Conservation (phyloP, 1,140 invertebrate genomes). For the Drosophila tsacasi region DNA sequence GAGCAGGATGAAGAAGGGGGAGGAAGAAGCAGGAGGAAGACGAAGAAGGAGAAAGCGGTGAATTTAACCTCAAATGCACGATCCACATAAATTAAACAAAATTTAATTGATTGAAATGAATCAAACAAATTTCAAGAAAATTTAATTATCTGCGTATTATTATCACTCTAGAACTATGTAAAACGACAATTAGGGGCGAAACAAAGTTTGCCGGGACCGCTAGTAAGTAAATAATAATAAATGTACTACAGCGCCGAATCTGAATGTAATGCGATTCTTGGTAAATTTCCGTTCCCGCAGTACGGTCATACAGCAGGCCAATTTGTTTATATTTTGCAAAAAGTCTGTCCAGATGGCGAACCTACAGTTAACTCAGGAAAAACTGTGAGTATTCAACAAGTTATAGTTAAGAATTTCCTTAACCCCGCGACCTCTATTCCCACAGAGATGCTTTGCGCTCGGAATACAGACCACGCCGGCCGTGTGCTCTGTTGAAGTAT, state of each 20-base stretch:
- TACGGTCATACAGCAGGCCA: slow-evolving; percentile 26
- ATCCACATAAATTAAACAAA: no score
- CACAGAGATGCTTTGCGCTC: slow-evolving; percentile 66
- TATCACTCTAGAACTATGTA: no score
- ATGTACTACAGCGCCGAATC: neutral
- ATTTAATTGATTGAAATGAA: no score
- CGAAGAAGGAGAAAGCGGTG: no score
- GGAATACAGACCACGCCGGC: slow-evolving; percentile 68
- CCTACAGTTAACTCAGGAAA: slow-evolving; percentile 71
- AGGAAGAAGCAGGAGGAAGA: no score
- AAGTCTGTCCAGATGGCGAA: slow-evolving; percentile 58
- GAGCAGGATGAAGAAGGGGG: no score
- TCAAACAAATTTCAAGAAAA: no score
- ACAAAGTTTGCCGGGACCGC: no score
- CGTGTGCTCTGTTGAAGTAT: slow-evolving; percentile 68
- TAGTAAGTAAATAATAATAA: neutral
- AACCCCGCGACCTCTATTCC: neutral
- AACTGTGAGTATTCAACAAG: slow-evolving; percentile 60
- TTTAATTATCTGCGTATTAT: no score
- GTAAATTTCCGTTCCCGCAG: neutral
- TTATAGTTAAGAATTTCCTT: neutral
- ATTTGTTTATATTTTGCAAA: slow-evolving; percentile 75
- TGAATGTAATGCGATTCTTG: neutral
- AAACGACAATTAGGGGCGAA: no score
- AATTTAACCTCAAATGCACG: no score